A percentile compares a stretch with the other conserved stretches of the same genome.
Evolutionary conservation across 2,797 vertebrate genomes (phyloP).

Genomic region (Paguma larvata): DNA sequence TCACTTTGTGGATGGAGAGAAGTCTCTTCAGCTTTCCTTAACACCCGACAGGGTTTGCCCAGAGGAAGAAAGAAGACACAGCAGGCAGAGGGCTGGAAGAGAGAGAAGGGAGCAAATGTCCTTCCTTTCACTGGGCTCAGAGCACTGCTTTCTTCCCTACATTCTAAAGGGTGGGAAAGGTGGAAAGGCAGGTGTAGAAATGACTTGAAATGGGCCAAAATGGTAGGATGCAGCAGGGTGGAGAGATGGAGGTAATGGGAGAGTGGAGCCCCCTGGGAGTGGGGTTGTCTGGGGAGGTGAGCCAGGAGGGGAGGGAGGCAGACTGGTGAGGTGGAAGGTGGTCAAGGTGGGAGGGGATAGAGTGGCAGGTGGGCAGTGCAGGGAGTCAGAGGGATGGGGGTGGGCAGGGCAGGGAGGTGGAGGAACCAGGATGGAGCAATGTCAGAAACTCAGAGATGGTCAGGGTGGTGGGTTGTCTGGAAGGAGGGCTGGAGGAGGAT

Average conservation of each 20-base stretch:
- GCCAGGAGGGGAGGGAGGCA: no score
- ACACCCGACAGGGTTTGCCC: not conserved
- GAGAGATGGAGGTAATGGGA: not conserved
- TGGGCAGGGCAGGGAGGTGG: not conserved
- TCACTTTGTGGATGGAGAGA: not conserved
- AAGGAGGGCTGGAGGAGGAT: not conserved
- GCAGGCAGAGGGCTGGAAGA: no score
- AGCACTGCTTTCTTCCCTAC: not conserved
- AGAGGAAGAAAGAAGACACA: not conserved
- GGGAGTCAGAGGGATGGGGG: not conserved
- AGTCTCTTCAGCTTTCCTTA: not conserved
- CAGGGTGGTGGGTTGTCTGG: not conserved
- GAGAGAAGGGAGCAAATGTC: not conserved
- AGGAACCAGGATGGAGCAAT: not conserved
- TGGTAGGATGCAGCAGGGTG: not conserved
- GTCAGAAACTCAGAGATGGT: not conserved
- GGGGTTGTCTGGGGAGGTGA: no score
- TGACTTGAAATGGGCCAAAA: not conserved
- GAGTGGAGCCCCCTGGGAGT: no score
- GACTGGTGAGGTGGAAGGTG: no score
- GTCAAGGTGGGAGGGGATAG: no score
- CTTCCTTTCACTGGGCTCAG: not conserved
- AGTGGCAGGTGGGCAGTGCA: no score
- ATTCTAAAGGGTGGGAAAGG: not conserved
- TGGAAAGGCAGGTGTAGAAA: not conserved